Percentiles rank a stretch among this genome's conserved stretches.
Evolutionary conservation across 2,888 invertebrate genomes (phyloP).

Genomic region (Pristionchus mayeri): DNA sequence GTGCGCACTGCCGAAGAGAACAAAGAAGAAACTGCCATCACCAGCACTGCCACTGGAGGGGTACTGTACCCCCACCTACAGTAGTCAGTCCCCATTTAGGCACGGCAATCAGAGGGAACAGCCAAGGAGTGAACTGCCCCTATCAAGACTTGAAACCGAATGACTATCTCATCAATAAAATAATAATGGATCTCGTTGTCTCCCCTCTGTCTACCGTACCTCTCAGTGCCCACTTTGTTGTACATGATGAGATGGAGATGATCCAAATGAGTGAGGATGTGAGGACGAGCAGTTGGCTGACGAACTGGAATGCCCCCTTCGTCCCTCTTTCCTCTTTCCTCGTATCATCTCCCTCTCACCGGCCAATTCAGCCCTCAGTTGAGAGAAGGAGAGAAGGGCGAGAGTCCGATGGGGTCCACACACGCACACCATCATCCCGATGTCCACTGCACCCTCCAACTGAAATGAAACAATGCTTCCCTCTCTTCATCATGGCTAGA

Average conservation of each 20-base stretch:
- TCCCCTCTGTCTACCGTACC: neutral
- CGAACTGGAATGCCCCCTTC: neutral
- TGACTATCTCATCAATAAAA: constrained; percentile 36
- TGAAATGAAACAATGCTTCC: neutral
- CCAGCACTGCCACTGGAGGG: neutral
- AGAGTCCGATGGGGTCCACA: constrained; percentile 39
- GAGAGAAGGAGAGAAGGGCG: constrained; percentile 42
- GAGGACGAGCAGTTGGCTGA: constrained; percentile 45
- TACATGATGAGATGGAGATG: constrained; percentile 45
- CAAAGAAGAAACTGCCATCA: neutral
- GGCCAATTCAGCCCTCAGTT: constrained; percentile 40
- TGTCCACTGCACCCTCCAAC: constrained; percentile 44
- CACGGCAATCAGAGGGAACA: too few relatives aligned
- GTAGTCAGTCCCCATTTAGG: neutral
- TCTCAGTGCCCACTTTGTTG: constrained; percentile 44
- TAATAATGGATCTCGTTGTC: neutral
- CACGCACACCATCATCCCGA: constrained; percentile 12
- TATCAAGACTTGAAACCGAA: constrained; percentile 22
- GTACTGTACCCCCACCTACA: neutral
- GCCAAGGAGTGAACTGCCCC: neutral
- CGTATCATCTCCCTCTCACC: constrained; percentile 1
- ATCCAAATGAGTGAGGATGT: constrained; percentile 39
- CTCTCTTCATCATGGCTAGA: neutral
- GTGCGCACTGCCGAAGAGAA: constrained; percentile 16
- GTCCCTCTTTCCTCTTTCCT: neutral